A percentile compares a stretch with the other conserved stretches of the same genome.
Conservation (phyloP, 1,140 invertebrate genomes). For the Anagrus nilaparvatae region DNA sequence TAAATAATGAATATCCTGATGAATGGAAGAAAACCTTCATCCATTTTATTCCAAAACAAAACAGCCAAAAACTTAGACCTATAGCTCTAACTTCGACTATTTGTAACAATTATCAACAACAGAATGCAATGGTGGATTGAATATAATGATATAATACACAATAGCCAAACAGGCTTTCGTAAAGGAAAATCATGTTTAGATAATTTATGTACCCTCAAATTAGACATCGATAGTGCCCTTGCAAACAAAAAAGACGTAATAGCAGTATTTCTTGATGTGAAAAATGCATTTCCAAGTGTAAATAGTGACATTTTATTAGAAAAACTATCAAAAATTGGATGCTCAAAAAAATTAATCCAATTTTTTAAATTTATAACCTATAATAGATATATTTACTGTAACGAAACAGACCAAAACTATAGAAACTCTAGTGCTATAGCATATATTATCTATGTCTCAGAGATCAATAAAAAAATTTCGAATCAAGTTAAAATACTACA, state of each 20-base stretch:
- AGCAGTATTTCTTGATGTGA: too few species aligned
- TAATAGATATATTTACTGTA: not conserved
- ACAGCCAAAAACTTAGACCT: constrained; percentile 10
- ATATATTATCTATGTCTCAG: too few species aligned
- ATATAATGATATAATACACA: not conserved
- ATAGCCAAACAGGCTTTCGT: not conserved
- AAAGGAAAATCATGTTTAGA: not conserved
- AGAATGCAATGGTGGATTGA: not conserved
- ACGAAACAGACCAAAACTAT: not conserved
- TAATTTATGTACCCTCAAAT: too few species aligned
- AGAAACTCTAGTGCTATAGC: not conserved
- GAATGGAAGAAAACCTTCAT: constrained; percentile 9
- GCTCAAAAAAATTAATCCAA: not conserved
- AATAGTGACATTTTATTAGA: too few species aligned
- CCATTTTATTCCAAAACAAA: constrained; percentile 10
- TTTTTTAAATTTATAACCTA: not conserved
- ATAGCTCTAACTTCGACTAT: constrained; percentile 15
- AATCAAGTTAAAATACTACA: too few species aligned
- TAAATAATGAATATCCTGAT: constrained; percentile 1
- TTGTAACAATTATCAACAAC: constrained; percentile 5
- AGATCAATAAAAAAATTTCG: too few species aligned
- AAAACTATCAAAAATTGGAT: not conserved
- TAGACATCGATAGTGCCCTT: too few species aligned
- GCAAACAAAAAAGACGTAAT: not conserved
- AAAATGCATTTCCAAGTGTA: too few species aligned